Conservation (phyloP, 2,888 invertebrate genomes). For the Margaritifera margaritifera region DNA sequence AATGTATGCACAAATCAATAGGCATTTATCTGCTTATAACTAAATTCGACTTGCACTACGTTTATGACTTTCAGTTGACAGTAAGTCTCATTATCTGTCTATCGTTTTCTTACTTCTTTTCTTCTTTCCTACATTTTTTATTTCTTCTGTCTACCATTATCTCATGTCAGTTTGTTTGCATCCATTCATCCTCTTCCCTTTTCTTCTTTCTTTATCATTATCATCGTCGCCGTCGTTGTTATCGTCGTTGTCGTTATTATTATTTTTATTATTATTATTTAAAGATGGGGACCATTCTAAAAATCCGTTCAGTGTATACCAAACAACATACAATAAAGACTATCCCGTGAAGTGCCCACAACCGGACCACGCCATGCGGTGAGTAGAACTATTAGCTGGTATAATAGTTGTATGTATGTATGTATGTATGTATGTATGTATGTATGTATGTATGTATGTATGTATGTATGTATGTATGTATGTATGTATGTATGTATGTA, state of each 20-base stretch:
- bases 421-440: background rate
- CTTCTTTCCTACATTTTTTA: too few species aligned
- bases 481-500: too few species aligned
- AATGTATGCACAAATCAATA: too few species aligned
- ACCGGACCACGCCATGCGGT: conserved; percentile 57
- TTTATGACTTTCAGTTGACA: too few species aligned
- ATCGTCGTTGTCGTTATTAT: conserved; percentile 13
- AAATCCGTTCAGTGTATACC: conserved; percentile 49
- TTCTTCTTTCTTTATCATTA: conserved; percentile 8
- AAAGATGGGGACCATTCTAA: conserved; percentile 28
- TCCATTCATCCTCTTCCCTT: background rate
- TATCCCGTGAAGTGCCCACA: conserved; percentile 47
- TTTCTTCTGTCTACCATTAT: too few species aligned
- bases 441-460: too few species aligned
- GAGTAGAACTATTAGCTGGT: conserved; percentile 6
- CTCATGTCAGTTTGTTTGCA: background rate
- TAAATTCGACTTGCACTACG: too few species aligned
- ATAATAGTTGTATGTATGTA: background rate
- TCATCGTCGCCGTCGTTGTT: conserved; percentile 11
- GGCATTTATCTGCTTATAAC: too few species aligned
- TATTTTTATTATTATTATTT: conserved; percentile 9
- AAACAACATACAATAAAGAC: conserved; percentile 58
- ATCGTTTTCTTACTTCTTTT: too few species aligned
- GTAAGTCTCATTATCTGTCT: too few species aligned
- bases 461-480: too few species aligned